phyloP scores from a whole-genome alignment of 2,797 vertebrate species.

The Pantherophis alleghaniensis region DNA sequence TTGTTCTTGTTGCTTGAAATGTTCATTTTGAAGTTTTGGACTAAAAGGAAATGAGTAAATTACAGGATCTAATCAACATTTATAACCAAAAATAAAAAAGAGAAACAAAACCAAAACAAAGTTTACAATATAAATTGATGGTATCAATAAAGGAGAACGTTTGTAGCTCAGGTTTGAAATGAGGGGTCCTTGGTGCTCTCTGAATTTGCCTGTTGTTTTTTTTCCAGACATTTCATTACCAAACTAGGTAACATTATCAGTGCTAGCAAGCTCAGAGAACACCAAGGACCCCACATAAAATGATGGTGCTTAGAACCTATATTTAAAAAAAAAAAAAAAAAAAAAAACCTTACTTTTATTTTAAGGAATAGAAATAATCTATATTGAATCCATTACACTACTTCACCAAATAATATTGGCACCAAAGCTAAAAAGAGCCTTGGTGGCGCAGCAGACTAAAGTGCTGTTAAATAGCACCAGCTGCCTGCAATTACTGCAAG shows the following conservation, averaged over 20 bases:
- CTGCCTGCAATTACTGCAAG: no score
- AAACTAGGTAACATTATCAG: no score
- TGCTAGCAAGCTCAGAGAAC: no score
- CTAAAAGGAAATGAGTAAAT: background rate
- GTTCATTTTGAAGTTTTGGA: background rate
- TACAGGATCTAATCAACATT: background rate
- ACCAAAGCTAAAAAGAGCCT: background rate
- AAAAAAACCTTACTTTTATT: background rate
- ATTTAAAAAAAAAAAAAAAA: background rate
- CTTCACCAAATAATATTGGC: background rate
- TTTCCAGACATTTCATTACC: no score
- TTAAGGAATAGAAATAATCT: background rate
- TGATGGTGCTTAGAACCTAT: background rate
- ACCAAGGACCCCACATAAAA: background rate
- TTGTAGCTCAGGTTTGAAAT: background rate
- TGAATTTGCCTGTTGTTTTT: no score
- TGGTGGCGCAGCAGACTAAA: no score
- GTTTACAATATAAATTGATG: background rate
- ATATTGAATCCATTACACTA: background rate
- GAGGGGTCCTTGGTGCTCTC: no score
- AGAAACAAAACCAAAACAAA: background rate
- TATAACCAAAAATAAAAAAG: background rate
- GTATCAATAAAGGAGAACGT: background rate
- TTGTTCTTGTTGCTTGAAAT: constrained; percentile 29
- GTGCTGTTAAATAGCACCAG: no score